phyloP scores from a whole-genome alignment of 2,113 vertebrate species.

The Pagrus major region DNA sequence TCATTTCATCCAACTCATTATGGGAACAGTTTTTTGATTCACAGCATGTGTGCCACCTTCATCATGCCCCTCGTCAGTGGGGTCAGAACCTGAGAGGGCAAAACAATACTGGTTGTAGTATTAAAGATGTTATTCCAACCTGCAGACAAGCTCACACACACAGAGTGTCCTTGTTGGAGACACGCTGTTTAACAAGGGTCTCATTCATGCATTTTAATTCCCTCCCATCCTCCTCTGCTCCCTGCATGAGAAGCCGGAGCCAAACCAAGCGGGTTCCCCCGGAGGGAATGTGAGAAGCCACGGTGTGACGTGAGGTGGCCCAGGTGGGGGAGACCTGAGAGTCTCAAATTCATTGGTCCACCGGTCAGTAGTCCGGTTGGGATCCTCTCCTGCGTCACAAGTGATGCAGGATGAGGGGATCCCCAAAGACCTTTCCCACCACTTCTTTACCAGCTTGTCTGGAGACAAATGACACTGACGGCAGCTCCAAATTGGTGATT shows the following conservation, averaged over 20 bases:
- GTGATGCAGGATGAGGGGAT: conserved; percentile 54
- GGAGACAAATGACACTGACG: neutral
- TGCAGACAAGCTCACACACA: neutral
- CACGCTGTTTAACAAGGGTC: conserved; percentile 45
- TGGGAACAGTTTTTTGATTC: neutral
- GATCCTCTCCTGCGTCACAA: conserved; percentile 68
- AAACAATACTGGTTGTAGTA: neutral
- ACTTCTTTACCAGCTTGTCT: neutral
- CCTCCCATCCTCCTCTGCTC: conserved; percentile 15
- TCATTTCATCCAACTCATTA: neutral
- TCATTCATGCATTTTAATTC: conserved; percentile 63
- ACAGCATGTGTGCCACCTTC: neutral
- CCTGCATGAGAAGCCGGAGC: conserved; percentile 7
- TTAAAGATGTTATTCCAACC: conserved; percentile 5
- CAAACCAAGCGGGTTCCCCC: conserved; percentile 50
- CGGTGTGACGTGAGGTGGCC: conserved; percentile 53
- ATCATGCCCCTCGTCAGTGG: neutral
- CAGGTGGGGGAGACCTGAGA: conserved; percentile 25
- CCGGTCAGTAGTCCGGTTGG: conserved; percentile 1
- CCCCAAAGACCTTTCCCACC: conserved; percentile 53
- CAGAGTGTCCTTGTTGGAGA: conserved; percentile 25
- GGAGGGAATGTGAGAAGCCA: conserved; percentile 64
- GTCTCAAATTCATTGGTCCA: conserved; percentile 25
- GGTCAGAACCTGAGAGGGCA: neutral
- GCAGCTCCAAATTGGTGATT: neutral